phyloP scores from a whole-genome alignment of 2,888 invertebrate species.

The Anticlea derivata region DNA sequence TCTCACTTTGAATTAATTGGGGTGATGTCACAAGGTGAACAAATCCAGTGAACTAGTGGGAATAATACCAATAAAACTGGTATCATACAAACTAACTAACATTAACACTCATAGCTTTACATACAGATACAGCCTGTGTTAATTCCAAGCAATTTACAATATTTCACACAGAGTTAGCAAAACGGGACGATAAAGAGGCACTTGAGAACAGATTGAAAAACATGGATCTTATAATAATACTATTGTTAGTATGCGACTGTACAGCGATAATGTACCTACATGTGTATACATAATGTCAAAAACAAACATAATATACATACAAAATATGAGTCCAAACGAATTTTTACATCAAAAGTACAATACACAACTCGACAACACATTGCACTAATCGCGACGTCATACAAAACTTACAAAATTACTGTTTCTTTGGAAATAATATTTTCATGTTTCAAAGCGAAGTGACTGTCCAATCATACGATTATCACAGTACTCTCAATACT shows the following conservation, averaged over 20 bases:
- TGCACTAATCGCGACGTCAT: slow-evolving; percentile 65
- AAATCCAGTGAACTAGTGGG: slow-evolving; percentile 1
- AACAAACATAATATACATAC: slow-evolving; percentile 71
- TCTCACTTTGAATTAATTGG: no score
- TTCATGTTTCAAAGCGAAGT: slow-evolving; percentile 57
- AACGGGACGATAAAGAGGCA: slow-evolving; percentile 73
- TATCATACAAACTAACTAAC: slow-evolving; percentile 59
- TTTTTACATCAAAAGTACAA: slow-evolving; percentile 58
- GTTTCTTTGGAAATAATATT: slow-evolving; percentile 76
- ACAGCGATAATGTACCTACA: slow-evolving; percentile 54
- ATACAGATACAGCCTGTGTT: slow-evolving; percentile 69
- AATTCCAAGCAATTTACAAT: slow-evolving; percentile 73
- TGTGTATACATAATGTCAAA: slow-evolving; percentile 49
- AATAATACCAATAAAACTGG: slow-evolving; percentile 32
- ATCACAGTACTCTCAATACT: slow-evolving; percentile 52
- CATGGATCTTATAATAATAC: slow-evolving; percentile 56
- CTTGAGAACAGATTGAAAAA: slow-evolving; percentile 71
- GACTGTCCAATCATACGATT: slow-evolving; percentile 50
- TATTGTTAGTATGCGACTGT: slow-evolving; percentile 57
- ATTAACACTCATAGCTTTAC: slow-evolving; percentile 41
- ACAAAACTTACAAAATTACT: slow-evolving; percentile 63
- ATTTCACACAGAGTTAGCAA: slow-evolving; percentile 72
- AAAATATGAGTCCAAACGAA: slow-evolving; percentile 54
- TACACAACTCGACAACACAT: slow-evolving; percentile 53
- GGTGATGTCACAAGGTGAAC: slow-evolving; percentile 21